phyloP scores from a whole-genome alignment of 2,888 invertebrate genomes.

The Euproctis similis region DNA sequence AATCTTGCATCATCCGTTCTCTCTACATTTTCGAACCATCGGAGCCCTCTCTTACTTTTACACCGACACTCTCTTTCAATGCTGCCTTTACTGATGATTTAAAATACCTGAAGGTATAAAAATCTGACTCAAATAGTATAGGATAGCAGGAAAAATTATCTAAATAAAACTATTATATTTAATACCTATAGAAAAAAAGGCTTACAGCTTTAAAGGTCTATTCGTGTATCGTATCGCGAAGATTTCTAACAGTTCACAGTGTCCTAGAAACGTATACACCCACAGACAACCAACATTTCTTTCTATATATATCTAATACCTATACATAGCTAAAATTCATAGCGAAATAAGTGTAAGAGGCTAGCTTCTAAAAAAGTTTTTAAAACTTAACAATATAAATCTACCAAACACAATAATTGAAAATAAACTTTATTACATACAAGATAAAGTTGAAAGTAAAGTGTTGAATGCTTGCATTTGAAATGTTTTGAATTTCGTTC shows the following conservation, averaged over 20 bases:
- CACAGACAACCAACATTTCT: conserved; percentile 63
- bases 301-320: conserved; percentile 51
- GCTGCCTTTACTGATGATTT: too few relatives aligned
- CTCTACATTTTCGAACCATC: too few relatives aligned
- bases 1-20: too few relatives aligned
- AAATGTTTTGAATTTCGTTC: conserved; percentile 27
- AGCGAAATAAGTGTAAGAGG: conserved; percentile 72
- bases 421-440: conserved; percentile 3
- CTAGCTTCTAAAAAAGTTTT: conserved; percentile 61
- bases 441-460: conserved; percentile 17
- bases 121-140: too few relatives aligned
- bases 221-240: conserved; percentile 32
- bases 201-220: too few relatives aligned
- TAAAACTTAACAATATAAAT: conserved; percentile 5
- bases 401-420: conserved; percentile 1
- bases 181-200: too few relatives aligned
- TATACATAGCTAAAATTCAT: conserved; percentile 74
- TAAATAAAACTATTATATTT: conserved; percentile 32
- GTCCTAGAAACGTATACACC: conserved; percentile 71
- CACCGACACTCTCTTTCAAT: too few relatives aligned
- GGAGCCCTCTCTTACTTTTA: too few relatives aligned
- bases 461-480: conserved; percentile 17
- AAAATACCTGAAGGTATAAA: too few relatives aligned
- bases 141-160: too few relatives aligned
- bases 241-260: conserved; percentile 64